A percentile compares a stretch with the other conserved stretches of the same genome.
phyloP scores from a whole-genome alignment of 2,888 invertebrate genomes.

The Aspidapion aeneum region DNA sequence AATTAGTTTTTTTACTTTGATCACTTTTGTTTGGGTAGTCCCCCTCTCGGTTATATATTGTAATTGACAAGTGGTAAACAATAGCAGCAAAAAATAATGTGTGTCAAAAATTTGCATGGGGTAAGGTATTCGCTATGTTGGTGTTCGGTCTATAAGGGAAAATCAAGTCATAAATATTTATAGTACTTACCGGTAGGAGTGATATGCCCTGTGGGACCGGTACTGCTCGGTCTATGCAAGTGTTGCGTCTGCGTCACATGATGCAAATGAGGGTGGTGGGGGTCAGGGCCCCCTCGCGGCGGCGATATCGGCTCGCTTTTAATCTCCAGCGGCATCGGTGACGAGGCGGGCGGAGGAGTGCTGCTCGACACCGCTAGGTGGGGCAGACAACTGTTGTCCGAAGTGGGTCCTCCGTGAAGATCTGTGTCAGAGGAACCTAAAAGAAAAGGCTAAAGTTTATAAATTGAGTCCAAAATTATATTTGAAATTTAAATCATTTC shows the following conservation, averaged over 20 bases:
- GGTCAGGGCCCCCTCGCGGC: constrained; percentile 72
- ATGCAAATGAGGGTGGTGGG: constrained; percentile 58
- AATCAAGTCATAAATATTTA: too few relatives aligned
- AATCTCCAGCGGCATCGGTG: constrained; percentile 81
- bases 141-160: too few relatives aligned
- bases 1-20: too few relatives aligned
- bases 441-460: too few relatives aligned
- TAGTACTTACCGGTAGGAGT: constrained; percentile 48
- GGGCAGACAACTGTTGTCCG: constrained; percentile 69
- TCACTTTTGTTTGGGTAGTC: too few relatives aligned
- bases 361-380: constrained; percentile 75
- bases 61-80: too few relatives aligned
- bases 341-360: constrained; percentile 70
- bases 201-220: constrained; percentile 56
- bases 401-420: background rate
- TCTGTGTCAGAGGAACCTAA: background rate
- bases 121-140: too few relatives aligned
- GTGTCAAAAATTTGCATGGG: too few relatives aligned
- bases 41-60: too few relatives aligned
- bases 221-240: constrained; percentile 56
- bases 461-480: too few relatives aligned
- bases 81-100: too few relatives aligned
- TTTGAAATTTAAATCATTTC: too few relatives aligned
- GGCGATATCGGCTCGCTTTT: constrained; percentile 96
- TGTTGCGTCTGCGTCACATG: constrained; percentile 47